Evolutionary conservation across 2,797 vertebrate species (phyloP).

Genomic region (Cheirogaleus major): DNA sequence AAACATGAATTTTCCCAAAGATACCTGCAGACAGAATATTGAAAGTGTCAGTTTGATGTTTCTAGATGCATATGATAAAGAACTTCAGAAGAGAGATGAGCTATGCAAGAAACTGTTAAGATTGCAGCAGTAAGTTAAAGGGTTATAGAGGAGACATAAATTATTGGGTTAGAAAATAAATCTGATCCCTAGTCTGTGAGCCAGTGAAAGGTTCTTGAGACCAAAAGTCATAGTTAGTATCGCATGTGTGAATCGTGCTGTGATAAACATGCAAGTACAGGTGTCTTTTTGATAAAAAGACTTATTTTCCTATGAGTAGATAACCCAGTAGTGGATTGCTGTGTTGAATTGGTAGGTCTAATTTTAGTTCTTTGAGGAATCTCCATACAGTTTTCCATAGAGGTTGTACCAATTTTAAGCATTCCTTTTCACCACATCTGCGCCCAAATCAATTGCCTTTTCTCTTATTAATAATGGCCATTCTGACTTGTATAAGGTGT

Average conservation of each 20-base stretch:
- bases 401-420: too few relatives aligned
- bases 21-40: not conserved
- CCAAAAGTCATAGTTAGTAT: not conserved
- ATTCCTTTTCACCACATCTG: too few relatives aligned
- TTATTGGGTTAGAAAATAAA: constrained; percentile 1
- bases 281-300: too few relatives aligned
- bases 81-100: not conserved
- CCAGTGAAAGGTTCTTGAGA: not conserved
- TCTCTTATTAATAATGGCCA: too few relatives aligned
- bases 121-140: not conserved
- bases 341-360: too few relatives aligned
- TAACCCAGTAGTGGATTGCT: too few relatives aligned
- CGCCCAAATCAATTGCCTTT: too few relatives aligned
- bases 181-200: not conserved
- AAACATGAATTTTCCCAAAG: not conserved
- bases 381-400: too few relatives aligned
- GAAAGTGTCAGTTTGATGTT: not conserved
- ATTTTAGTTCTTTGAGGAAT: too few relatives aligned
- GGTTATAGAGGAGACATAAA: not conserved
- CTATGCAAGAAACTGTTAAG: not conserved
- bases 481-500: too few relatives aligned
- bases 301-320: too few relatives aligned
- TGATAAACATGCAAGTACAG: too few relatives aligned
- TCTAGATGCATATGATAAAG: not conserved
- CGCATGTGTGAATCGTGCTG: not conserved